A percentile compares a stretch with the other conserved stretches of the same genome.
Evolutionary conservation across 2,888 invertebrate genomes (phyloP).

Genomic region (Phytoseiulus persimilis): DNA sequence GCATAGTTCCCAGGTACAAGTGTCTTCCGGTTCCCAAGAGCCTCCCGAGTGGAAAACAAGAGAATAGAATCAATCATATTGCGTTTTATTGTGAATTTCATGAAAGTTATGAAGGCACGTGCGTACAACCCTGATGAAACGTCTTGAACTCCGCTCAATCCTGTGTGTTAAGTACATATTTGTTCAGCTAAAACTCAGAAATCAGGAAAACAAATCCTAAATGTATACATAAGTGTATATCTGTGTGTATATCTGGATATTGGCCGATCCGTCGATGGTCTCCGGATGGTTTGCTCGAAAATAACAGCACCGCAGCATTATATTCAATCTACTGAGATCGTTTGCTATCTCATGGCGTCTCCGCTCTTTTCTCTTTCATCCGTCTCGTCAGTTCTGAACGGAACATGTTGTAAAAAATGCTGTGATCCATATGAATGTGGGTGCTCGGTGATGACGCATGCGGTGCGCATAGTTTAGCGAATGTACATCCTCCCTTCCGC

Average conservation of each 20-base stretch:
- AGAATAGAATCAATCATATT: not conserved
- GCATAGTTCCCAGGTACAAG: no score
- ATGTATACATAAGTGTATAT: not conserved
- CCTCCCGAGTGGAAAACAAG: not conserved
- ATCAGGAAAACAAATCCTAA: not conserved
- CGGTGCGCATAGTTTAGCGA: not conserved
- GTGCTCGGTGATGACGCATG: not conserved
- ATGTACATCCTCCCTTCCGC: not conserved
- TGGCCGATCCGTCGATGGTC: not conserved
- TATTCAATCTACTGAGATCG: not conserved
- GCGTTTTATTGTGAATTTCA: not conserved
- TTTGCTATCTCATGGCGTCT: not conserved
- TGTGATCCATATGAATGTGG: not conserved
- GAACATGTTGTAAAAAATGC: not conserved
- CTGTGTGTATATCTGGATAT: not conserved
- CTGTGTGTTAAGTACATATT: not conserved
- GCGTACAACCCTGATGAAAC: not conserved
- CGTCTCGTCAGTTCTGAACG: not conserved
- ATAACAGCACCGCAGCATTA: not conserved
- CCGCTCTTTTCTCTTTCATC: not conserved
- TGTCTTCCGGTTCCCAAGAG: no score
- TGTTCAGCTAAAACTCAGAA: not conserved
- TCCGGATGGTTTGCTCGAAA: not conserved
- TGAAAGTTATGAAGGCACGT: not conserved
- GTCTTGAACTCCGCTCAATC: not conserved